Percentiles rank a stretch among this genome's conserved stretches.
Evolutionary conservation across 2,113 vertebrate genomes (phyloP).

Genomic region (Leiothrix lutea): DNA sequence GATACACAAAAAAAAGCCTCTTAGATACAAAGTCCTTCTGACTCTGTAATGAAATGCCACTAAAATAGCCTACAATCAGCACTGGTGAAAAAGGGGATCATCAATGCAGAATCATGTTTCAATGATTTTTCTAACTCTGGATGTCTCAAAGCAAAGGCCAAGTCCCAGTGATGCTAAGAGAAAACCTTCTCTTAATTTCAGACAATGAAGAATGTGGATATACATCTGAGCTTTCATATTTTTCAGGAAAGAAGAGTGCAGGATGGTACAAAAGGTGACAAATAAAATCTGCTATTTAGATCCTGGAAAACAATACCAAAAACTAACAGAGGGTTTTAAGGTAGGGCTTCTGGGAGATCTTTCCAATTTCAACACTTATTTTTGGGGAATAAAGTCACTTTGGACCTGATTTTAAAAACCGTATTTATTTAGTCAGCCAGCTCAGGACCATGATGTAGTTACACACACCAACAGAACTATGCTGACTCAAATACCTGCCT

Average conservation of each 20-base stretch:
- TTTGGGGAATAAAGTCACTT: neutral
- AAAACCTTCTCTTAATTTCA: neutral
- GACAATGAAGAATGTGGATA: neutral
- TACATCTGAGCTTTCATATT: neutral
- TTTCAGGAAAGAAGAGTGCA: neutral
- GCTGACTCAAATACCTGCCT: neutral
- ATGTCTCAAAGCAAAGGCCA: neutral
- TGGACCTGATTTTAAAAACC: neutral
- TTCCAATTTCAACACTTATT: neutral
- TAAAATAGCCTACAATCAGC: neutral
- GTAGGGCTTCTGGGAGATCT: neutral
- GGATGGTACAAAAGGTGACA: neutral
- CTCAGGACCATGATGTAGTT: neutral
- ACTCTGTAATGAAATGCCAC: conserved; percentile 15
- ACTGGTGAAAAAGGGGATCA: neutral
- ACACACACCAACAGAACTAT: neutral
- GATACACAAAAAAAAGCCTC: neutral
- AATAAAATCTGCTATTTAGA: neutral
- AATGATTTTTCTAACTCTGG: neutral
- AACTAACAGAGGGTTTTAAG: neutral
- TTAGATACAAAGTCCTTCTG: neutral
- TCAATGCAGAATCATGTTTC: neutral
- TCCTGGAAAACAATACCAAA: neutral
- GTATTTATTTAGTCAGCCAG: neutral
- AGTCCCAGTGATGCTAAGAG: neutral